These are phyloP conservation scores for Colletes collaris DNA, from an alignment of 2,888 invertebrate species.

Conservation along the genomic window DNA sequence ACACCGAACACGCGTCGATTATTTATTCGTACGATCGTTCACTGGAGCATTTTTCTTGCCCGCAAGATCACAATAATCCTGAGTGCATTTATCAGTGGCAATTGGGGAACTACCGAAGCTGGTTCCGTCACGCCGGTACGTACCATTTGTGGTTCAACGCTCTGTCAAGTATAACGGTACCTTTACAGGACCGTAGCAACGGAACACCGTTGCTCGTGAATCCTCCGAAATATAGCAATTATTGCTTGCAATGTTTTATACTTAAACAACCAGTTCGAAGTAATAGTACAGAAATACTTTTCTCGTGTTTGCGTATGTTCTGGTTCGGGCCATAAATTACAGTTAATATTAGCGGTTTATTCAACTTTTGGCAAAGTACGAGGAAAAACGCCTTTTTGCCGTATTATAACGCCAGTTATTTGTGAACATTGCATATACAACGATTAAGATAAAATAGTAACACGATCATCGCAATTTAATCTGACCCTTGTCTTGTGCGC, in stretches of 20 bases:
- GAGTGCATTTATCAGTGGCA: not conserved
- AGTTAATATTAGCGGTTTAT: no score
- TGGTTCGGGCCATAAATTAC: no score
- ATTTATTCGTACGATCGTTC: not conserved
- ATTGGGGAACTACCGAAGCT: conserved; percentile 60
- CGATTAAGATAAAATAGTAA: not conserved
- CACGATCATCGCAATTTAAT: not conserved
- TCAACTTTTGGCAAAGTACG: no score
- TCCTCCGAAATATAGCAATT: not conserved
- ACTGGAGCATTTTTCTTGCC: no score
- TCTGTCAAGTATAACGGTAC: conserved; percentile 74
- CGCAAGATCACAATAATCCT: not conserved
- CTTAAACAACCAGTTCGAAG: no score
- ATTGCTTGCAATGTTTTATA: no score
- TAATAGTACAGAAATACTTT: no score
- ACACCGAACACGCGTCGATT: not conserved
- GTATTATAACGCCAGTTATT: not conserved
- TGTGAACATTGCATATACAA: not conserved
- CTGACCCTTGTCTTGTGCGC: not conserved
- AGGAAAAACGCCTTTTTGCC: no score
- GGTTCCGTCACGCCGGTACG: conserved; percentile 58
- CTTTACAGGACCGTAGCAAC: conserved; percentile 64
- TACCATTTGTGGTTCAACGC: conserved; percentile 72
- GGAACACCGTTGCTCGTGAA: not conserved
- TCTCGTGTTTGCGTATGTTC: no score